Base-by-base conservation (phyloP, 2,113 vertebrate species). In the Cercocebus atys region DNA sequence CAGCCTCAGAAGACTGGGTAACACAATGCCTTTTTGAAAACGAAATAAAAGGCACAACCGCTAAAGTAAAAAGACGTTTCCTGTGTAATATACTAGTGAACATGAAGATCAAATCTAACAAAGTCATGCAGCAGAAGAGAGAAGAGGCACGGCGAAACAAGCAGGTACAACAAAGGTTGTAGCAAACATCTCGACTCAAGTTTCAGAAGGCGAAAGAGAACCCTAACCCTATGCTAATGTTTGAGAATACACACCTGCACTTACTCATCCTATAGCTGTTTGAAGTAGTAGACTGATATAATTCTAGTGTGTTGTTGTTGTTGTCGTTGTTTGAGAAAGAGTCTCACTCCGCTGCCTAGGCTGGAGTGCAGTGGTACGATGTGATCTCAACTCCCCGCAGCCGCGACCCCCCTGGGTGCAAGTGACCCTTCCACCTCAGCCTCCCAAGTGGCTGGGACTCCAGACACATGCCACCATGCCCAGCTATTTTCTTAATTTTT, bases 1-100 rank as follows among this genome's bases (percentile, higher is more conserved):
- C 30, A 43, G 43, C 47, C 61, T 96, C 55, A 87, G 64, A 93
- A 90, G 50, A 88, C 8, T 88, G 20, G 66, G 25, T 47, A 90
- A 50, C 38, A 57, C 89, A 83, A 83, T 66, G 57, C 20, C 45
- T 94, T 94, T 96, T 47, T 57, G 81, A 66, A 96, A 72, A 64
- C 78, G n/a, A 57, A 86, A 95, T 80, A 70, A 75, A 45, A 73
- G 23, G 45, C 57, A 40, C 90, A 88, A 94, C 43, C 78, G 66
- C 17, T 82, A 95, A 10, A 52, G 27, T 72, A 73, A 78, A 94
- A 91, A 59, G 9, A 23, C 90, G n/a, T 43, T 93, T 96, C 43
- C 57, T 93, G 55, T 47, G 11, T 70, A 84, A 57, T n/a, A 79
- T 25, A 32, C 45, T 38, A 45, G 38, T 20, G 35, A 72, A 87